Evolutionary conservation across 2,888 invertebrate genomes (phyloP), one percentile per base, ranked within the genome.

Genomic region (Sphaerophoria taeniata): DNA sequence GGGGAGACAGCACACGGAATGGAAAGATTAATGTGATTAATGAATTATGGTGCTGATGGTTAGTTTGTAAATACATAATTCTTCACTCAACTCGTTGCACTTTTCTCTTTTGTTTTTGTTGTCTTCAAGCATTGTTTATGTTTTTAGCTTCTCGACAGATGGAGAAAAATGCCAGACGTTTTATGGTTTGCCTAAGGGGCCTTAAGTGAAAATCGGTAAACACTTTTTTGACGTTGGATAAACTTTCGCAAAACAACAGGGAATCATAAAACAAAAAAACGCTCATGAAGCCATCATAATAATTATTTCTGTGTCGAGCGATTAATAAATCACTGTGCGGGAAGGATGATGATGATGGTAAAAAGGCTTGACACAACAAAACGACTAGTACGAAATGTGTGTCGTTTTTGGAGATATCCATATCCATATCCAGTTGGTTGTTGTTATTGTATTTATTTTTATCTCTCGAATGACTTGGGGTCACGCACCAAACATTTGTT

Each of bases 11-110:
- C 36, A 0, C 5, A 12, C 9, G 5, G 2, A 12, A 14, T 0
- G 6, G 47, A 58, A 33, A 14, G 55, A 43, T 3, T 9, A 69
- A 56, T 72, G 65, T 78, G 82, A 82, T 78, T 82, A 49, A 82
- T 78, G 73, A 55, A 45, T 65, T 65, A 45, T 49, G 53, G 55
- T 72, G 61, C n/a, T n/a, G n/a, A n/a, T n/a, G n/a, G n/a, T n/a
- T n/a, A 55, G 72, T 36, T 60, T 49, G 34, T 34, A 39, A n/a
- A n/a, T n/a, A n/a, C n/a, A n/a, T 34, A 39, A 34, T 76, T 39
- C 36, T 58, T 72, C 71, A 72, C n/a, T 72, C 72, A 49, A 34
- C 34, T 45, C 58, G 51, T 60, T 70, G 70, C 75, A 70, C 58
- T 75, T 39, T 47, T 14, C 6, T 12, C 16, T 51, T 58, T 36